Conservation (phyloP, 2,888 invertebrate species). For the Electrophaes corylata region DNA sequence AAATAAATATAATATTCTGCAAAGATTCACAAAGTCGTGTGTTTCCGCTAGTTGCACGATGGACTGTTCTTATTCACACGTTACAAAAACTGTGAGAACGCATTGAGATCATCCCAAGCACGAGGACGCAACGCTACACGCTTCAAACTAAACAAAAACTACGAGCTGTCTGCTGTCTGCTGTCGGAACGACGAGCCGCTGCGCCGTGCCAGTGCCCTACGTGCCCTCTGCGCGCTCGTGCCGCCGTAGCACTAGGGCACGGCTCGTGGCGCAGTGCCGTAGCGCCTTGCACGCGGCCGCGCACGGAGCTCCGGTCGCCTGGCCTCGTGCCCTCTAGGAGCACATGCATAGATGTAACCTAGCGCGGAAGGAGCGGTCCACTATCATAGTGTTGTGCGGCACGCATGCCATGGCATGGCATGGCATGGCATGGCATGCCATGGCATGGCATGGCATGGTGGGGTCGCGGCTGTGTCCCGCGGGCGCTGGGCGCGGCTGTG, state of each 20-base stretch:
- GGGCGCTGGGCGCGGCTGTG: not conserved
- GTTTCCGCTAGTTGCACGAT: conserved; percentile 3
- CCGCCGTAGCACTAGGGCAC: conserved; percentile 10
- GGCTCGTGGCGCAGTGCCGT: too few species aligned
- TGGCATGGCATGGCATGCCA: too few species aligned
- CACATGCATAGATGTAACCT: too few species aligned
- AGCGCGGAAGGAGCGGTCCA: too few species aligned
- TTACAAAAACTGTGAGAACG: conserved; percentile 20
- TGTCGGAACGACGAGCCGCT: not conserved
- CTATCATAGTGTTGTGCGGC: too few species aligned
- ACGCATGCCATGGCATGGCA: too few species aligned
- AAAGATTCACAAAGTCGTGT: not conserved
- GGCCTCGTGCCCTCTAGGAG: too few species aligned
- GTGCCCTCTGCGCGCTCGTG: not conserved
- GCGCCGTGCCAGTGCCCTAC: not conserved
- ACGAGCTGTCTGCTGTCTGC: not conserved
- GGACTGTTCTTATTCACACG: conserved; percentile 24
- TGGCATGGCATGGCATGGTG: not conserved
- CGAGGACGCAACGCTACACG: not conserved
- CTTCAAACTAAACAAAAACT: not conserved
- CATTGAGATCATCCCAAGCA: conserved; percentile 10
- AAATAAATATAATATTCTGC: not conserved
- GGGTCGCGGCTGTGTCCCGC: not conserved
- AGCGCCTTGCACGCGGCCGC: too few species aligned
- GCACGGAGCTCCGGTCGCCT: too few species aligned